Evolutionary conservation across 1,140 invertebrate species (phyloP).

Genomic region (Drosophila lacertosa): DNA sequence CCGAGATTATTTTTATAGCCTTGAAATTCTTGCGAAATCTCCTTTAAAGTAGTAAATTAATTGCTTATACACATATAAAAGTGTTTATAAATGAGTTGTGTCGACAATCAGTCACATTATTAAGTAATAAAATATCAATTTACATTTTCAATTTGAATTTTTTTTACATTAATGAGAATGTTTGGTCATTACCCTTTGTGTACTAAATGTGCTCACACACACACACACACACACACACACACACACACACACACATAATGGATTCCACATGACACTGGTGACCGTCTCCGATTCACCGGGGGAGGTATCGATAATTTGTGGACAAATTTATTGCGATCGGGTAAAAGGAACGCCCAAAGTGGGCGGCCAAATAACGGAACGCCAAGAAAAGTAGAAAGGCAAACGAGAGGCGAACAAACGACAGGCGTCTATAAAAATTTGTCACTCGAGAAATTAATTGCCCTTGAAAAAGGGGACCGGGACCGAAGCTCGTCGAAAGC

Average conservation of each 20-base stretch:
- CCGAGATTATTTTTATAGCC: neutral
- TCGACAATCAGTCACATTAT: slow-evolving; percentile 1
- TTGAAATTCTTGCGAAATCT: slow-evolving; percentile 25
- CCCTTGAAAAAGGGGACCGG: slow-evolving; percentile 68
- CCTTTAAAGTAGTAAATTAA: slow-evolving; percentile 1
- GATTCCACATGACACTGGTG: slow-evolving; percentile 51
- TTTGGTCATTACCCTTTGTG: slow-evolving; percentile 61
- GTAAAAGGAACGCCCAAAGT: slow-evolving; percentile 64
- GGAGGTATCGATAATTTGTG: slow-evolving; percentile 76
- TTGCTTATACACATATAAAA: neutral
- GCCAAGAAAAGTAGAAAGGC: slow-evolving; percentile 24
- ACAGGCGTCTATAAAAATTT: slow-evolving; percentile 80
- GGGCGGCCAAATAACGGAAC: slow-evolving; percentile 47
- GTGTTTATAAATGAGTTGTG: neutral
- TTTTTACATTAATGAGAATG: slow-evolving; percentile 15
- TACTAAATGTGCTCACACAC: slow-evolving; percentile 23
- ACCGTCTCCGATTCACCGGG: neutral
- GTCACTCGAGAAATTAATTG: slow-evolving; percentile 84
- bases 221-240: too few relatives aligned
- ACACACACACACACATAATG: too few relatives aligned
- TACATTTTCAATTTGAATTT: neutral
- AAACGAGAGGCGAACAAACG: slow-evolving; percentile 38
- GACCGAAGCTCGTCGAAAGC: neutral
- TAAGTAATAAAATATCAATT: neutral
- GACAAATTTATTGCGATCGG: slow-evolving; percentile 73